Evolutionary conservation across 2,888 invertebrate genomes (phyloP).

Genomic region (Venustoraphidia nigricollis): DNA sequence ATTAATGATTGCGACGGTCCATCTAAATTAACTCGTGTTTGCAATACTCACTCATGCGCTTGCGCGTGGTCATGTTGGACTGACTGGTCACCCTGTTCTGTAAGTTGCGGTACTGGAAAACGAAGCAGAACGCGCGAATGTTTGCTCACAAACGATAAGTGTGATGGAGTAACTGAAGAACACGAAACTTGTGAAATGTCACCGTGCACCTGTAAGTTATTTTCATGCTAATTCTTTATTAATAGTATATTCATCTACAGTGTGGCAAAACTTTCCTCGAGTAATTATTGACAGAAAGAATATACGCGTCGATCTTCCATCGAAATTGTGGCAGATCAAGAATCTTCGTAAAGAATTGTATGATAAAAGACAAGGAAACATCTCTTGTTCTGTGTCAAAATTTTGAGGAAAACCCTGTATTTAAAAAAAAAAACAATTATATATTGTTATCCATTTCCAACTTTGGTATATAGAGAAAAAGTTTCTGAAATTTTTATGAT

Average conservation of each 20-base stretch:
- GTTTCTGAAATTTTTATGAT: constrained; percentile 16
- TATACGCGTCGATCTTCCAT: constrained; percentile 3
- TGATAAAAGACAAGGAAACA: neutral
- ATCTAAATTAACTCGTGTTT: constrained; percentile 45
- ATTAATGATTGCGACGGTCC: constrained; percentile 33
- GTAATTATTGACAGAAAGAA: constrained; percentile 1
- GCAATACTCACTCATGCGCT: constrained; percentile 58
- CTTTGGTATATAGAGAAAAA: neutral
- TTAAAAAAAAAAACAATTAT: neutral
- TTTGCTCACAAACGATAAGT: constrained; percentile 30
- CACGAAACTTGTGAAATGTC: constrained; percentile 53
- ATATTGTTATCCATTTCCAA: neutral
- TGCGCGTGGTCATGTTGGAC: constrained; percentile 78
- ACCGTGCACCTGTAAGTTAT: constrained; percentile 44
- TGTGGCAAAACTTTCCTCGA: neutral
- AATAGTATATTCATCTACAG: too few relatives aligned
- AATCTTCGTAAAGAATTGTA: neutral
- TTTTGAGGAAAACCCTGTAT: neutral
- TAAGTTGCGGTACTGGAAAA: constrained; percentile 55
- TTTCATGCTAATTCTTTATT: too few relatives aligned
- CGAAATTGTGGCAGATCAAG: neutral
- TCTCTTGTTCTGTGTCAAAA: neutral
- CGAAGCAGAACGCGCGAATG: constrained; percentile 54
- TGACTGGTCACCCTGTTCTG: constrained; percentile 69
- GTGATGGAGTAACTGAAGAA: constrained; percentile 35